Base-by-base conservation (phyloP, 2,888 invertebrate species). In the Lissonota sp. region DNA sequence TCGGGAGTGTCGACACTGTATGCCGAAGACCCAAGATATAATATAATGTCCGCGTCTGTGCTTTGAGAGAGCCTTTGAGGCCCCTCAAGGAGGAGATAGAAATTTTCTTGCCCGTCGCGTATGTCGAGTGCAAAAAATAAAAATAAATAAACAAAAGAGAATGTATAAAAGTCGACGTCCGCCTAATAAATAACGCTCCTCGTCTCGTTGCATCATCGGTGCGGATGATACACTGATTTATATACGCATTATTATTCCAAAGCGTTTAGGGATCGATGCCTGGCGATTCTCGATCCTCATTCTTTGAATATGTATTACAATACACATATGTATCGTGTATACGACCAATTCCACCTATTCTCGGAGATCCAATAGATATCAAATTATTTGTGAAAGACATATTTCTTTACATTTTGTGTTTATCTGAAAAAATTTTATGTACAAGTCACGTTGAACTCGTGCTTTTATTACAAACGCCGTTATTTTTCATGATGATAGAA, bases 191-290 rank as follows among this genome's bases (percentile, higher is more conserved):
- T 80, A 80, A 80, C 53, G 67, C 66, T 80, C 26, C 26, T 26
- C 26, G 26, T 26, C 26, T 1, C 62, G 70, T 72, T 72, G 67
- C 76, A 72, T 76, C 75, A 62, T 70, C 64, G 46, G 6, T 64
- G 58, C 57, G 49, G 62, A 62, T 66, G 67, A 72, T 72, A 76
- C 76, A 72, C 72, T 72, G 80, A 80, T 80, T 80, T 80, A 80
- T 80, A 76, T 55, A 76, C 76, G 80, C 67, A 76, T 80, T 76
- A 76, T 76, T 72, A 80, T 80, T 80, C 80, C 55, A 55, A 53
- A 63, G 39, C 76, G 76, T 67, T 80, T 80, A 76, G 63, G 42
- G 63, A 51, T 63, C 44, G 58, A 51, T 53, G 70, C 26, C 53
- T 57, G 60, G 51, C n/a, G 58, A 49, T 71, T 39, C 40, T 62